Conservation (phyloP, 2,113 vertebrate species). For the Oriolus oriolus region DNA sequence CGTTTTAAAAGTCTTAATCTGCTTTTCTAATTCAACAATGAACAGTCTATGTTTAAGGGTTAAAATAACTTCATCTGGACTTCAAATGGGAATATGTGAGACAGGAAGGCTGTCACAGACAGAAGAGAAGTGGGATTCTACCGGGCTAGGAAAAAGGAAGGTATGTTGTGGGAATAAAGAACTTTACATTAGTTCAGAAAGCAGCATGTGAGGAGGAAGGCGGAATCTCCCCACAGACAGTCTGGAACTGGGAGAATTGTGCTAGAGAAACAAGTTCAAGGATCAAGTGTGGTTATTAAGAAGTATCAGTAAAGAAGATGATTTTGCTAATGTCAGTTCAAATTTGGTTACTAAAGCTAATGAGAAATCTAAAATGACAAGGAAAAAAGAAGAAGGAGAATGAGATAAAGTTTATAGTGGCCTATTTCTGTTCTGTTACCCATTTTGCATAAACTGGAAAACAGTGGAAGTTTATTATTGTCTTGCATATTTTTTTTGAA, state of each 20-base stretch:
- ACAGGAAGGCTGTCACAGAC: neutral
- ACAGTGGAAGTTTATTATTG: neutral
- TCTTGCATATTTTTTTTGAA: neutral
- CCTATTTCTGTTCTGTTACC: neutral
- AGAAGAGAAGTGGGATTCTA: neutral
- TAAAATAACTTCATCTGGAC: neutral
- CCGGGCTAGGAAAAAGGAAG: neutral
- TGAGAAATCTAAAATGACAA: neutral
- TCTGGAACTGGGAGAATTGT: neutral
- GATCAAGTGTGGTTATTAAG: neutral
- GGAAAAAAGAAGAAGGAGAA: neutral
- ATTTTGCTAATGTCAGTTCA: neutral
- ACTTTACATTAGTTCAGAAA: neutral
- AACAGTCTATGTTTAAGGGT: neutral
- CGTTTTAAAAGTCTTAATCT: neutral
- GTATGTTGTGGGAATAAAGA: neutral
- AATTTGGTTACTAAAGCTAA: neutral
- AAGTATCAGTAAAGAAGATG: neutral
- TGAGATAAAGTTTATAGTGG: neutral
- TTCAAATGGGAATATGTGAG: neutral
- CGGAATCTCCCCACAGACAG: neutral
- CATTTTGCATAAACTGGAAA: neutral
- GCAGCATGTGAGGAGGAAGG: neutral
- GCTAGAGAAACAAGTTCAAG: neutral
- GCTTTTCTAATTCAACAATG: neutral